Evolutionary conservation across 2,113 vertebrate species (phyloP), one percentile per base, ranked within the genome.

Genomic region (Narcine bancroftii): DNA sequence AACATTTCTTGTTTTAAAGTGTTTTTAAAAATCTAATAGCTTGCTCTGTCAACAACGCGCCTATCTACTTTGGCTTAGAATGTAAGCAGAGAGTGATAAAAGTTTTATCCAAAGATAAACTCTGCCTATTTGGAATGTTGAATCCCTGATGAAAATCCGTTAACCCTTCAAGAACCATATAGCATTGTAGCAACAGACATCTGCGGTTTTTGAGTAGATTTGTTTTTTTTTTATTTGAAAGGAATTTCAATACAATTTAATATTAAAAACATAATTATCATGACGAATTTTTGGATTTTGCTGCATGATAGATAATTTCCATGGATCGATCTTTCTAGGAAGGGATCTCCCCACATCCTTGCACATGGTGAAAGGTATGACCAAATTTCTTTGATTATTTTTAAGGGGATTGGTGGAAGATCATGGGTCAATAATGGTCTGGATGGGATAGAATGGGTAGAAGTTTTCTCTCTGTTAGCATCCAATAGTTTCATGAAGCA

Each of bases 31-130:
- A 87, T 36, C 81, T 63, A 87, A 87, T 36, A 6, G 53, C 53
- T 87, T 87, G 53, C 81, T 87, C 53, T 87, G 53, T 87, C 53
- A 87, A 87, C 81, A 87, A 87, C 56, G 7, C 36, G 81, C 81
- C 60, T 87, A 87, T 87, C 81, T 87, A 36, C 56, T 19, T 53
- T n/a, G 60, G 60, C 33, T 17, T 87, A 53, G 53, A 87, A 87
- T 87, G 81, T 87, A 87, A 87, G 81, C 81, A 87, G 53, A 15
- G 19, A n/a, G 53, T 87, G 53, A 63, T 87, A 87, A 19, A 87
- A 87, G 15, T 60, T 60, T 33, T 87, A 36, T 36, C 53, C 53
- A 21, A 60, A 87, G 81, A 87, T 87, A 60, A 87, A 36, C 81
- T 87, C 4, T 87, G 81, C 11, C 81, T 56, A 56, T 63, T 19